phyloP scores from a whole-genome alignment of 2,888 invertebrate genomes.

The Pachydiplax longipennis region DNA sequence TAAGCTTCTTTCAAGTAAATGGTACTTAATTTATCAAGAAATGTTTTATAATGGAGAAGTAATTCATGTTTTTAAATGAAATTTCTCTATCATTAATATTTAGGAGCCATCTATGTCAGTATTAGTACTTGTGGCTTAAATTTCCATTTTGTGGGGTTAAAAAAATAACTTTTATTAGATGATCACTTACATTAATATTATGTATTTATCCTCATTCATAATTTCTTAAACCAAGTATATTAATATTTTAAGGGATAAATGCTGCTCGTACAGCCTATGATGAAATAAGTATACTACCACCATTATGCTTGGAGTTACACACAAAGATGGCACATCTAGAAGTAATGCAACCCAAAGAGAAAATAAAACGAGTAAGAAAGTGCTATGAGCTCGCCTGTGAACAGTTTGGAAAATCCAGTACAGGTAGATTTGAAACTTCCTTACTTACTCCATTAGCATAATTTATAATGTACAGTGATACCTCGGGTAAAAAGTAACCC shows the following conservation, averaged over 20 bases:
- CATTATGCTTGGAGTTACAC: slow-evolving; percentile 69
- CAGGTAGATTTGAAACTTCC: slow-evolving; percentile 54
- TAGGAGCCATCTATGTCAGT: too few species aligned
- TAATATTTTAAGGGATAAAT: slow-evolving; percentile 59
- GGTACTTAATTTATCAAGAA: too few species aligned
- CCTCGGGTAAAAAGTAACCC: neutral
- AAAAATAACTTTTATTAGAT: too few species aligned
- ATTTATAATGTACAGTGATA: neutral
- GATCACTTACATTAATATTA: too few species aligned
- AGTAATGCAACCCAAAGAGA: slow-evolving; percentile 60
- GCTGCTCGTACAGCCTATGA: slow-evolving; percentile 70
- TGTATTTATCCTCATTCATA: neutral
- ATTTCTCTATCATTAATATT: too few species aligned
- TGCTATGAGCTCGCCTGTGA: slow-evolving; percentile 70
- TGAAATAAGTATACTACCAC: slow-evolving; percentile 66
- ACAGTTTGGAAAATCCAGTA: slow-evolving; percentile 71
- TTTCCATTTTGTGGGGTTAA: neutral
- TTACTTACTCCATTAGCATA: neutral
- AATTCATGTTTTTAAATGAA: too few species aligned
- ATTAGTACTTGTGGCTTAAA: too few species aligned
- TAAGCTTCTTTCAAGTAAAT: too few species aligned
- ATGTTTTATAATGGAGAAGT: too few species aligned
- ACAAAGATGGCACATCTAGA: slow-evolving; percentile 67
- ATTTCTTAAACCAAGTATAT: neutral
- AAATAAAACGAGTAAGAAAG: slow-evolving; percentile 64